Conservation (phyloP, 2,797 vertebrate species). For the Tapirus indicus region DNA sequence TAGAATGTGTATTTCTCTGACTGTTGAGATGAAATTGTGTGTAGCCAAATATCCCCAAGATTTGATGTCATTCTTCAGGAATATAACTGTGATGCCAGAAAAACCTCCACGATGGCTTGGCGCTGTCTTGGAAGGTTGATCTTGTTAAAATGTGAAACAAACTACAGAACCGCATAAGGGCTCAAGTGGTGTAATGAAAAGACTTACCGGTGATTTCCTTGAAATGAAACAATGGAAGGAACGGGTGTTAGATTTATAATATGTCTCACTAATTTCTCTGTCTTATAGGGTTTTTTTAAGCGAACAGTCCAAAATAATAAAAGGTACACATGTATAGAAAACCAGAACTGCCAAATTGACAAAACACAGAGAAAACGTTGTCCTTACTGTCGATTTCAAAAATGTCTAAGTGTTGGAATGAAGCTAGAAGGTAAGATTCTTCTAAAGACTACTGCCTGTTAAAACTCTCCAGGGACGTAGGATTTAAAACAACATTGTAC, state of each 20-base stretch:
- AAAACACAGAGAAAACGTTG: conserved; percentile 99
- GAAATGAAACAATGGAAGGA: conserved; percentile 75
- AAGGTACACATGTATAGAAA: conserved; percentile 99
- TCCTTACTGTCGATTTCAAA: conserved; percentile 99
- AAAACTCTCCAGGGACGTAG: not conserved
- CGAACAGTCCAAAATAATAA: conserved; percentile 99
- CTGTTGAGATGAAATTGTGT: not conserved
- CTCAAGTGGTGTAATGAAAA: conserved; percentile 44
- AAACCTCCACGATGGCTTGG: conserved; percentile 26
- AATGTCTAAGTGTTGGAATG: conserved; percentile 99
- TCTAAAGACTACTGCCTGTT: conserved; percentile 6
- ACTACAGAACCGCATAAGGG: conserved; percentile 59
- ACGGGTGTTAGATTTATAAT: not conserved
- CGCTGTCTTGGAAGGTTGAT: conserved; percentile 51
- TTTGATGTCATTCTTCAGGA: conserved; percentile 70
- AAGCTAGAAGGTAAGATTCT: conserved; percentile 96
- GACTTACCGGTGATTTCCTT: conserved; percentile 69
- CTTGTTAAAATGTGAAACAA: conserved; percentile 76
- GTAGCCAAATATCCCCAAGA: not conserved
- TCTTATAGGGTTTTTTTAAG: conserved; percentile 98
- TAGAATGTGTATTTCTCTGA: not conserved
- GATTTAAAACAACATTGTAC: conserved; percentile 8
- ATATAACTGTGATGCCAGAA: conserved; percentile 39
- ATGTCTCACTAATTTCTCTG: conserved; percentile 83
- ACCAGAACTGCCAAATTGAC: conserved; percentile 99